Conservation (phyloP, 1,140 invertebrate species). For the Bicyclus anynana region DNA sequence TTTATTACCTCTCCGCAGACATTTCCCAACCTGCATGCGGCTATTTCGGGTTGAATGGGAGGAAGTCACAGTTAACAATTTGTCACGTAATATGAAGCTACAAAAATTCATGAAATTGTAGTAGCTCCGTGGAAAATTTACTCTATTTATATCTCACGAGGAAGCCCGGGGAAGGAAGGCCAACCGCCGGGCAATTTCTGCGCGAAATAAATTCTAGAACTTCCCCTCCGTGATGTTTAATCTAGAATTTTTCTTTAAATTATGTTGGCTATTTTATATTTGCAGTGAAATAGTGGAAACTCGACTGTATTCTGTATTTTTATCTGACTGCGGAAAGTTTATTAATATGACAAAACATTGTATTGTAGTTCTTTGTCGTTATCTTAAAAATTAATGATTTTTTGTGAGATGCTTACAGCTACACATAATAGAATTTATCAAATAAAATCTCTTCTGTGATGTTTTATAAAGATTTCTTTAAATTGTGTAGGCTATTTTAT, state of each 20-base stretch:
- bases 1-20: not conserved
- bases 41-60: slow-evolving; percentile 25
- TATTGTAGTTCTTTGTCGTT: too few species aligned
- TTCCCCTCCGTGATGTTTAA: slow-evolving; percentile 52
- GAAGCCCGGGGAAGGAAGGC: slow-evolving; percentile 51
- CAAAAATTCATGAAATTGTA: slow-evolving; percentile 67
- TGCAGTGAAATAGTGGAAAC: not conserved
- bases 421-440: too few species aligned
- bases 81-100: slow-evolving; percentile 66
- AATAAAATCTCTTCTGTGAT: slow-evolving; percentile 43
- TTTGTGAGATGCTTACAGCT: too few species aligned
- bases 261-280: slow-evolving; percentile 35
- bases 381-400: too few species aligned
- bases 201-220: slow-evolving; percentile 60
- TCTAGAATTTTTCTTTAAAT: slow-evolving; percentile 59
- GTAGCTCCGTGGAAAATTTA: slow-evolving; percentile 49
- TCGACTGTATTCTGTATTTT: not conserved
- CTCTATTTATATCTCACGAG: slow-evolving; percentile 55
- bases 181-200: slow-evolving; percentile 58
- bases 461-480: slow-evolving; percentile 60
- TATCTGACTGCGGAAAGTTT: not conserved
- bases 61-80: slow-evolving; percentile 50
- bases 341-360: too few species aligned
- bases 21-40: slow-evolving; percentile 2
- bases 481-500: slow-evolving; percentile 42